A percentile compares a stretch with the other conserved stretches of the same genome.
These are phyloP conservation scores for Falco cherrug DNA, from an alignment of 2,797 vertebrate genomes.

Conservation along the genomic window DNA sequence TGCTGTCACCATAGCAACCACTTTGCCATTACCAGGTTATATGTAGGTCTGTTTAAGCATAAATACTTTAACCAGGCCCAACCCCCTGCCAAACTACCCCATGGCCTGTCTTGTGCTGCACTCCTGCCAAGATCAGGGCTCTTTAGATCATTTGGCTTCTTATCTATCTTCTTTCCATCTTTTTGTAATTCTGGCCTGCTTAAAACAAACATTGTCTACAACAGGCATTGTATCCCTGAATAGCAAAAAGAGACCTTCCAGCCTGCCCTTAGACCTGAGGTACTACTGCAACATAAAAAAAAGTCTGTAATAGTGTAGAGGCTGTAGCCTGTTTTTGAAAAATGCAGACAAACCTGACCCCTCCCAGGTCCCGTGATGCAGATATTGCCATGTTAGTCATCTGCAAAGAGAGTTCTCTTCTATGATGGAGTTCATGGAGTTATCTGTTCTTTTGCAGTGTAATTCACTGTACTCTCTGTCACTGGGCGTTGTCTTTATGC, in stretches of 20 bases:
- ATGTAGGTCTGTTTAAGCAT: not conserved
- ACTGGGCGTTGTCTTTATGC: not conserved
- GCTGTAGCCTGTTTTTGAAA: not conserved
- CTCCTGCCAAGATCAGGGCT: not conserved
- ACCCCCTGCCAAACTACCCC: not conserved
- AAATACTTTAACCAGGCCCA: not conserved
- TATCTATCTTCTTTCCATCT: not conserved
- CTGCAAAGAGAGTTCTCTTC: not conserved
- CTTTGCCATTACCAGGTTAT: not conserved
- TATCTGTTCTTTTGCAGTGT: not conserved
- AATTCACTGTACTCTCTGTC: not conserved
- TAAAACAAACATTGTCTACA: not conserved
- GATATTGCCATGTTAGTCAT: not conserved
- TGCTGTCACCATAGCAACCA: rapidly evolving
- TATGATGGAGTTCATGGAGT: not conserved
- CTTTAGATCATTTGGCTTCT: not conserved
- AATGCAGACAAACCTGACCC: not conserved
- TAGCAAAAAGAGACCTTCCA: not conserved
- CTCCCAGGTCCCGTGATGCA: not conserved
- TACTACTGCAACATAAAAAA: not conserved
- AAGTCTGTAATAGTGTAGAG: not conserved
- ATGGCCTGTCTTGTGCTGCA: rapidly evolving
- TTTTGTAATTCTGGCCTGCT: not conserved
- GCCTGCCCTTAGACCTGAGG: not conserved
- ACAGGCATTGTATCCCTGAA: not conserved